Evolutionary conservation across 2,797 vertebrate species (phyloP), one percentile per base, ranked within the genome.

Genomic region (Silurus lanzhouensis): DNA sequence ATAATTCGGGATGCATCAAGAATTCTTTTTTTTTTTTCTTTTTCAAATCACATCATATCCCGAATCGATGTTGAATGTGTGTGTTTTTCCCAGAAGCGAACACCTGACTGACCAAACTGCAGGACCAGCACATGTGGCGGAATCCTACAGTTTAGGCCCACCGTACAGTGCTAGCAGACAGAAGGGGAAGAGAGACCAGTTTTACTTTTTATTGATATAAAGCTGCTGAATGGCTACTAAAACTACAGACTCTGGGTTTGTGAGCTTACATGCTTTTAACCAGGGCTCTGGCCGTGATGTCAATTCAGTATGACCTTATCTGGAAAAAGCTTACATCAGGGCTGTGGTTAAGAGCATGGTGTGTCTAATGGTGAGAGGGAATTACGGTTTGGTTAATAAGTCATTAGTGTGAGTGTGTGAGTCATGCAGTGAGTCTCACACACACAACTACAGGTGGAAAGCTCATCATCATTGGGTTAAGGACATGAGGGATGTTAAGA

Each of bases 61-160:
- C 15, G 44, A 48, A 66, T 52, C 61, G 25, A 17, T 66, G 48
- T 19, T 66, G 44, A 25, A 64, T 66, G 31, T 44, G 55, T 38
- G 3, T 13, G 17, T 38, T 60, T 58, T 38, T 38, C 57, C 57
- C 57, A 84, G 5, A 61, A 63, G 72, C 2, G 20, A 78, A 13
- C 22, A 15, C 66, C 9, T 31, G 93, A 91, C 88, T 57, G 91
- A 90, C 91, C 94, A 92, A 92, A 91, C 90, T 89, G 89, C 70
- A 81, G 84, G 77, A 81, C 25, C 61, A 20, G n/a, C 64, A 20
- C 38, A 22, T 52, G 14, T 5, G 17, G 15, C 8, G 20, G 31
- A 67, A 6, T 57, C 48, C 68, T 64, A 61, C 67, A 80, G 67
- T 74, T 72, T 72, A 46, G 17, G 52, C 22, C 5, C n/a, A 74